Evolutionary conservation across 2,888 invertebrate species (phyloP).

Genomic region (Chrysopilus asiliformis): DNA sequence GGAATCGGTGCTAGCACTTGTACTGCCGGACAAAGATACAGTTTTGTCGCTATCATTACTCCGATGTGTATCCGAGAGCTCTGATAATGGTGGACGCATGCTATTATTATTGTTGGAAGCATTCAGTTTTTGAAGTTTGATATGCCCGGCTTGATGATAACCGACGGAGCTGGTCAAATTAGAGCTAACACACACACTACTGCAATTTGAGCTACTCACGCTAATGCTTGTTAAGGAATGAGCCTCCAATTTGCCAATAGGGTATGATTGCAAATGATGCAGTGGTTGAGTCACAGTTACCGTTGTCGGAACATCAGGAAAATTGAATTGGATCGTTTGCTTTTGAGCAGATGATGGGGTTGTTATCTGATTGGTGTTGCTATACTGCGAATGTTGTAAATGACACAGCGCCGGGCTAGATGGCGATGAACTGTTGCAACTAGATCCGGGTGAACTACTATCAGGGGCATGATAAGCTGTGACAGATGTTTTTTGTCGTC

Average conservation of each 20-base stretch:
- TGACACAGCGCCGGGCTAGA: slow-evolving; percentile 72
- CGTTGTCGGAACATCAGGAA: slow-evolving; percentile 33
- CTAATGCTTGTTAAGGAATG: slow-evolving; percentile 25
- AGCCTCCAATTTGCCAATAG: slow-evolving; percentile 37
- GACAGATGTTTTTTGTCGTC: slow-evolving; percentile 18
- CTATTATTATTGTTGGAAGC: slow-evolving; percentile 8
- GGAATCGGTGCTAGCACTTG: slow-evolving; percentile 64
- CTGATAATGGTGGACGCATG: slow-evolving; percentile 24
- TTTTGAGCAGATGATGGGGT: slow-evolving; percentile 30
- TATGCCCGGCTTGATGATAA: slow-evolving; percentile 8
- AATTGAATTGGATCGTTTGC: slow-evolving; percentile 34
- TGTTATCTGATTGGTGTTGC: slow-evolving; percentile 10
- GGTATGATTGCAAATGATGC: slow-evolving; percentile 8
- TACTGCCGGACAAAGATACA: slow-evolving; percentile 53
- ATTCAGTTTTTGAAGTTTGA: slow-evolving; percentile 15
- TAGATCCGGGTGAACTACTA: slow-evolving; percentile 87
- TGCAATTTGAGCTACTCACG: slow-evolving; percentile 10
- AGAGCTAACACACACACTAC: slow-evolving; percentile 23
- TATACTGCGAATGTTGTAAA: slow-evolving; percentile 37
- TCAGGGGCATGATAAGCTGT: slow-evolving; percentile 45
- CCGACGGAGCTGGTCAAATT: slow-evolving; percentile 11
- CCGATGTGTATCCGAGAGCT: slow-evolving; percentile 41
- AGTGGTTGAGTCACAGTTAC: slow-evolving; percentile 12
- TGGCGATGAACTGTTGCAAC: slow-evolving; percentile 92
- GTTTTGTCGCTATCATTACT: slow-evolving; percentile 57